Evolutionary conservation across 2,888 invertebrate genomes (phyloP), one percentile per base, ranked within the genome.

Genomic region (Drosophila bunnanda): DNA sequence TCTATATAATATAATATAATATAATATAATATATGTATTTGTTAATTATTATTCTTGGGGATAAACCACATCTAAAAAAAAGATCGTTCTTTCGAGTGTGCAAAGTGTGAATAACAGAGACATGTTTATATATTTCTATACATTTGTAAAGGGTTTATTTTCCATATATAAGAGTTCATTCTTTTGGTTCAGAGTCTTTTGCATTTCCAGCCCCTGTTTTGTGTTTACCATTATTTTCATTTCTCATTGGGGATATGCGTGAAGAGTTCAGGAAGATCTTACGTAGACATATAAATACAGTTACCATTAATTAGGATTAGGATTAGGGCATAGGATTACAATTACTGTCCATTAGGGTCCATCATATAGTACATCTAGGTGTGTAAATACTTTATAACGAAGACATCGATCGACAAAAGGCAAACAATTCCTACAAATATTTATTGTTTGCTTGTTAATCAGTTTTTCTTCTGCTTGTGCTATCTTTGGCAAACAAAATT

Each of bases 131-230:
- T 25, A 28, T 13, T 58, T 48, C 28, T 57, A 34, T 57, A 46
- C 39, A 58, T 22, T 52, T 53, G 54, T 64, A 57, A 52, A 52
- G n/a, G 44, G 69, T 32, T 65, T 65, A 59, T 5, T 62, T 56
- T 44, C 4, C 46, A 34, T 65, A 55, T 41, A 76, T 78, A 62
- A 58, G 48, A 48, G 58, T 58, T 70, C 65, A 65, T 32, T 67
- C 46, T 48, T 64, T 68, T 55, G 17, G 39, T 54, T 54, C 39
- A 68, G 74, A 80, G 77, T 82, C 81, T 80, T 80, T 77, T 77
- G 56, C 56, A 75, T 72, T 75, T 44, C 67, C 73, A 64, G 67
- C 79, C 80, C 78, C 80, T 69, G 64, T 71, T 54, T 52, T 32
- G 28, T 50, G 65, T 77, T 71, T 70, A 36, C 25, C 36, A 75